A percentile compares a stretch with the other conserved stretches of the same genome.
These are phyloP conservation scores for Liodrosophila aerea DNA, from an alignment of 2,888 invertebrate species.

Conservation along the genomic window DNA sequence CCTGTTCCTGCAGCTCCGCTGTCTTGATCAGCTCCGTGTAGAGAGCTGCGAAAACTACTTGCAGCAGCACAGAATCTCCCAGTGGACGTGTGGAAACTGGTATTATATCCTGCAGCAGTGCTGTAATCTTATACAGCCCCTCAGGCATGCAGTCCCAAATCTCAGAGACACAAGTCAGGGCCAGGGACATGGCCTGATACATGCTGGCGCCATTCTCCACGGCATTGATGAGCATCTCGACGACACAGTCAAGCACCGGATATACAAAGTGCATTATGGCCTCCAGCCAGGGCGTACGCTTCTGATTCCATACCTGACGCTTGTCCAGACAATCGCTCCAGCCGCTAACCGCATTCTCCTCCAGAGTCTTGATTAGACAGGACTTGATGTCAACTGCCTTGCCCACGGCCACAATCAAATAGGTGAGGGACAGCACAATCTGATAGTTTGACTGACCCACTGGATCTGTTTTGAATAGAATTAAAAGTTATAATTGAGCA, in stretches of 20 bases:
- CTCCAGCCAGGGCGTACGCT: constrained; percentile 90
- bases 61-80: constrained; percentile 87
- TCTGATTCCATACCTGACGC: constrained; percentile 92
- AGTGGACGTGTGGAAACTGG: constrained; percentile 88
- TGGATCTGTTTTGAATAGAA: constrained; percentile 73
- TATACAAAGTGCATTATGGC: constrained; percentile 87
- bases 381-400: constrained; percentile 86
- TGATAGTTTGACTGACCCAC: constrained; percentile 84
- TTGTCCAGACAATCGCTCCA: constrained; percentile 90
- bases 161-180: constrained; percentile 87
- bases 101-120: constrained; percentile 86
- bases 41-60: constrained; percentile 87
- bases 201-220: constrained; percentile 89
- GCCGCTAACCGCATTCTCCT: constrained; percentile 83
- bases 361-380: constrained; percentile 86
- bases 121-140: constrained; percentile 84
- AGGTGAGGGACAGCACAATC: constrained; percentile 86
- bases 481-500: neutral
- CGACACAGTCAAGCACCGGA: constrained; percentile 86
- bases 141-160: constrained; percentile 87
- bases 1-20: constrained; percentile 74
- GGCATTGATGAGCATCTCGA: constrained; percentile 87
- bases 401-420: constrained; percentile 86
- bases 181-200: constrained; percentile 91
- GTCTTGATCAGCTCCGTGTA: constrained; percentile 87